phyloP scores from a whole-genome alignment of 2,888 invertebrate species.

The Diogma glabrata region DNA sequence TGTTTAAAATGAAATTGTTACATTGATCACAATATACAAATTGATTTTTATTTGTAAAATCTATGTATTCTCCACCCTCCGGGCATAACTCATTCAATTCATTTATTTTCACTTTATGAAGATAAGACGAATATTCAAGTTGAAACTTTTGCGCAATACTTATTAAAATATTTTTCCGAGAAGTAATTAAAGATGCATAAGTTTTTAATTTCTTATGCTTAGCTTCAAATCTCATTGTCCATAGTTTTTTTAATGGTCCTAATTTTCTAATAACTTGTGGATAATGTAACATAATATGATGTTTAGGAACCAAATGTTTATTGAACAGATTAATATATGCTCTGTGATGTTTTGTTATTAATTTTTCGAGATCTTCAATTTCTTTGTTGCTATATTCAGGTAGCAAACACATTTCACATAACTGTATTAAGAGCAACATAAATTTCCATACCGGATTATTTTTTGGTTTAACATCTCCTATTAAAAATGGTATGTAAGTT shows the following conservation, averaged over 20 bases:
- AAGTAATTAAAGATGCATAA: constrained; percentile 14
- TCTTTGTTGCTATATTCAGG: constrained; percentile 8
- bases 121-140: no score
- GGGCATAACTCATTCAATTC: no score
- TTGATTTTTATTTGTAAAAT: no score
- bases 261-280: constrained; percentile 16
- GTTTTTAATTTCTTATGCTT: constrained; percentile 20
- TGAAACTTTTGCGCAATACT: constrained; percentile 17
- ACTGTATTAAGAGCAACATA: not conserved
- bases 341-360: constrained; percentile 15
- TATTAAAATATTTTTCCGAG: constrained; percentile 17
- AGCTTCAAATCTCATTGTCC: constrained; percentile 21
- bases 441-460: constrained; percentile 9
- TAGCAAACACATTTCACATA: not conserved
- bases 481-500: constrained; percentile 13
- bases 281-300: constrained; percentile 20
- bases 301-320: constrained; percentile 18
- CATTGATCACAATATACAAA: no score
- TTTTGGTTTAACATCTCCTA: constrained; percentile 15
- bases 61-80: no score
- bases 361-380: constrained; percentile 10
- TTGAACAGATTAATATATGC: constrained; percentile 15
- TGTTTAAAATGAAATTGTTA: no score
- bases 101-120: no score
- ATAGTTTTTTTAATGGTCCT: constrained; percentile 19